Evolutionary conservation across 1,140 invertebrate species (phyloP).

Genomic region (Oryzaephilus surinamensis): DNA sequence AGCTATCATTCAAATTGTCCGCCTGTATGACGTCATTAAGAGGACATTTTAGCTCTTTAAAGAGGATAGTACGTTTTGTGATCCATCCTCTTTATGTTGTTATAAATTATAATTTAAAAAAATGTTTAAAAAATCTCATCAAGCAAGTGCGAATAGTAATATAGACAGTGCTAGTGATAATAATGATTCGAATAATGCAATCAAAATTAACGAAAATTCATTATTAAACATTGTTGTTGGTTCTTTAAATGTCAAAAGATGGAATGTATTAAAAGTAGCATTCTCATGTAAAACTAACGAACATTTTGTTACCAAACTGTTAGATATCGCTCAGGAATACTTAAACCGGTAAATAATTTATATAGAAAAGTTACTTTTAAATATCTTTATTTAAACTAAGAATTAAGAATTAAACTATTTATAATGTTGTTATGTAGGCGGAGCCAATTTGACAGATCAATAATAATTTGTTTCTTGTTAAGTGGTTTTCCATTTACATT

Average conservation of each 20-base stretch:
- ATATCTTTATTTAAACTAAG: too few relatives aligned
- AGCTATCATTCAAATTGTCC: too few relatives aligned
- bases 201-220: conserved; percentile 2
- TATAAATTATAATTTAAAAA: conserved; percentile 14
- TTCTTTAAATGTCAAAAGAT: conserved; percentile 8
- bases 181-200: conserved; percentile 3
- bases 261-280: conserved; percentile 6
- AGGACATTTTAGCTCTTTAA: conserved; percentile 11
- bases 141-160: conserved; percentile 7
- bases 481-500: too few relatives aligned
- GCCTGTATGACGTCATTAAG: conserved; percentile 15
- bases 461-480: conserved; percentile 18
- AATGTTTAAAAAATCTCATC: conserved; percentile 6
- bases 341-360: conserved; percentile 9
- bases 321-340: conserved; percentile 10
- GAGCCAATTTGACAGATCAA: conserved; percentile 19
- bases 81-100: conserved; percentile 10
- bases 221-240: conserved; percentile 5
- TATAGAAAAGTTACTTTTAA: not conserved
- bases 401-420: too few relatives aligned
- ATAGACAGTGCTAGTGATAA: conserved; percentile 7
- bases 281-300: conserved; percentile 10
- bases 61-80: conserved; percentile 10
- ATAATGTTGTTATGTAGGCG: conserved; percentile 10
- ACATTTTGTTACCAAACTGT: conserved; percentile 8